These are phyloP conservation scores for Bimastos eiseni DNA, from an alignment of 2,888 invertebrate species.

Conservation along the genomic window DNA sequence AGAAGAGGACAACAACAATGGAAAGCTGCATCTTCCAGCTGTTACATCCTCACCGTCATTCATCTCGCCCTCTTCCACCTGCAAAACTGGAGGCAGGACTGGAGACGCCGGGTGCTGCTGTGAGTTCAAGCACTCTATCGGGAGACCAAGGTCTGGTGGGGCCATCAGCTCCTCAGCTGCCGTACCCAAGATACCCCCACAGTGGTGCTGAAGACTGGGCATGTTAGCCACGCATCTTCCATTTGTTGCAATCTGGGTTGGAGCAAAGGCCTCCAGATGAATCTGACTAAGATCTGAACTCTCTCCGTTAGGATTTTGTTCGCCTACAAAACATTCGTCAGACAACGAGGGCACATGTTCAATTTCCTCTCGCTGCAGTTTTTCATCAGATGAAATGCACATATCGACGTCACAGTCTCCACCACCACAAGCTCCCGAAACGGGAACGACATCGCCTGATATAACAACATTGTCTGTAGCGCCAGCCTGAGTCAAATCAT, in stretches of 20 bases:
- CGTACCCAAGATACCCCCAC: not conserved
- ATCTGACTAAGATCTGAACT: not conserved
- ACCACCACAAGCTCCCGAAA: not conserved
- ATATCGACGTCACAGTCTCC: not conserved
- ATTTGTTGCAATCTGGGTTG: not conserved
- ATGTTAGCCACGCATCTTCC: not conserved
- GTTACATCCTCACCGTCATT: not conserved
- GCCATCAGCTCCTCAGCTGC: not conserved
- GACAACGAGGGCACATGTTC: not conserved
- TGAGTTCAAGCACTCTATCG: not conserved
- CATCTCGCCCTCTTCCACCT: not conserved
- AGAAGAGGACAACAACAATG: not conserved
- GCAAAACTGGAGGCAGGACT: not conserved
- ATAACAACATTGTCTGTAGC: not conserved
- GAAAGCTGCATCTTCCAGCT: not conserved
- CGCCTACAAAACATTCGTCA: not conserved
- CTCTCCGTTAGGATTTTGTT: not conserved
- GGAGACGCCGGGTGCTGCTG: slow-evolving; percentile 6
- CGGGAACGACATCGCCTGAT: not conserved
- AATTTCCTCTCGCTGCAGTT: not conserved
- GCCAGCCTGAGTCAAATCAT: not conserved
- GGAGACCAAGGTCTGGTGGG: slow-evolving; percentile 7
- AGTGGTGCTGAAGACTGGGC: not conserved
- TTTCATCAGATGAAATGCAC: not conserved
- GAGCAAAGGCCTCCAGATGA: not conserved